Percentiles rank a stretch among this genome's conserved stretches.
Conservation (phyloP, 2,113 vertebrate genomes). For the Etheostoma cragini region DNA sequence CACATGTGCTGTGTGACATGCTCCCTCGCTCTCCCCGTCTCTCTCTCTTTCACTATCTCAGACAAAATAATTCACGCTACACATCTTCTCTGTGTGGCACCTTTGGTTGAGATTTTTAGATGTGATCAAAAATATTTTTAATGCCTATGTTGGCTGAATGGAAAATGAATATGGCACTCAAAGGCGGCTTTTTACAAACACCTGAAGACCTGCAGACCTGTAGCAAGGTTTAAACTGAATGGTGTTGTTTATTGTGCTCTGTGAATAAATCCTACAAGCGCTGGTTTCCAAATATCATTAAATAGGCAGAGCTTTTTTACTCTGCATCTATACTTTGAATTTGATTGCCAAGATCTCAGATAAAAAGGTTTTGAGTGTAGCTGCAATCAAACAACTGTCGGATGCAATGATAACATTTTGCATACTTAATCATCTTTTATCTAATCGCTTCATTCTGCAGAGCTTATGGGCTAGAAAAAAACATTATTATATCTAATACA, state of each 20-base stretch:
- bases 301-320: background rate
- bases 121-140: conserved; percentile 31
- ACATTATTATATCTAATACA: conserved; percentile 3
- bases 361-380: conserved; percentile 6
- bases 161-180: conserved; percentile 45
- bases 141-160: conserved; percentile 30
- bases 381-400: conserved; percentile 8
- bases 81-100: conserved; percentile 33
- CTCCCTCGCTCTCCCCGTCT: background rate
- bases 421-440: conserved; percentile 16
- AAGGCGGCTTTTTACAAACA: conserved; percentile 18
- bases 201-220: conserved; percentile 26
- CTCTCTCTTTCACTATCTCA: conserved; percentile 7
- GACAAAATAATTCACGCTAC: conserved; percentile 15
- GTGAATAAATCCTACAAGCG: background rate
- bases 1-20: conserved; percentile 20
- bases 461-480: conserved; percentile 6
- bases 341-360: background rate
- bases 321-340: background rate
- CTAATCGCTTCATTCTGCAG: conserved; percentile 7
- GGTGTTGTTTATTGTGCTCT: conserved; percentile 4
- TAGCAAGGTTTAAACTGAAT: conserved; percentile 18
- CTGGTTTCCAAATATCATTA: conserved; percentile 5
- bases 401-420: background rate
- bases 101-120: conserved; percentile 37